Evolutionary conservation across 2,113 vertebrate species (phyloP).

Genomic region (Myanophis thanlyinensis): DNA sequence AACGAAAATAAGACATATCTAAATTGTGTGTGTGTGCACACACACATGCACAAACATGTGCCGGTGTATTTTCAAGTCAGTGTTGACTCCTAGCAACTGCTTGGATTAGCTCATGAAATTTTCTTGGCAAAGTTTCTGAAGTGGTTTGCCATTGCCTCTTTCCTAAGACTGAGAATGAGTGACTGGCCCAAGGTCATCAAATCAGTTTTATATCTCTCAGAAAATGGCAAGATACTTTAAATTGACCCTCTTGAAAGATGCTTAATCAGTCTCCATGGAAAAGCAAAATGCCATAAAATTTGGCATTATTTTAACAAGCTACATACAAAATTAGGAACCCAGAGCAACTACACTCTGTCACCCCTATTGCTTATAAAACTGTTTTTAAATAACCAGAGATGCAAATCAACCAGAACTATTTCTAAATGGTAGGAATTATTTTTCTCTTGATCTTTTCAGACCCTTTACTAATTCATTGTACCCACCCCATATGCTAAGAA

Average conservation of each 20-base stretch:
- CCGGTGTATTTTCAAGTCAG: background rate
- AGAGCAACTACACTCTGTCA: background rate
- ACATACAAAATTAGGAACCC: background rate
- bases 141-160: background rate
- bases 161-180: background rate
- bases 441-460: background rate
- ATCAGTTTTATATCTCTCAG: background rate
- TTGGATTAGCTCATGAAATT: background rate
- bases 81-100: background rate
- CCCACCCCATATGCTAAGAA: background rate
- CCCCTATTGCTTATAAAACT: background rate
- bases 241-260: background rate
- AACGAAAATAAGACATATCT: background rate
- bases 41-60: background rate
- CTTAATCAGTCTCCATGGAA: background rate
- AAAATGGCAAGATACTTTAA: background rate
- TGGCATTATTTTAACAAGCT: background rate
- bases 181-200: background rate
- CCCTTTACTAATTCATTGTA: background rate
- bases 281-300: background rate
- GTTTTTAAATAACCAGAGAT: background rate
- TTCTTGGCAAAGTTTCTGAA: background rate
- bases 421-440: background rate
- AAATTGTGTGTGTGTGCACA: background rate
- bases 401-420: background rate